Evolutionary conservation across 1,140 invertebrate species (phyloP).

Genomic region (Xylocopa sonorina): DNA sequence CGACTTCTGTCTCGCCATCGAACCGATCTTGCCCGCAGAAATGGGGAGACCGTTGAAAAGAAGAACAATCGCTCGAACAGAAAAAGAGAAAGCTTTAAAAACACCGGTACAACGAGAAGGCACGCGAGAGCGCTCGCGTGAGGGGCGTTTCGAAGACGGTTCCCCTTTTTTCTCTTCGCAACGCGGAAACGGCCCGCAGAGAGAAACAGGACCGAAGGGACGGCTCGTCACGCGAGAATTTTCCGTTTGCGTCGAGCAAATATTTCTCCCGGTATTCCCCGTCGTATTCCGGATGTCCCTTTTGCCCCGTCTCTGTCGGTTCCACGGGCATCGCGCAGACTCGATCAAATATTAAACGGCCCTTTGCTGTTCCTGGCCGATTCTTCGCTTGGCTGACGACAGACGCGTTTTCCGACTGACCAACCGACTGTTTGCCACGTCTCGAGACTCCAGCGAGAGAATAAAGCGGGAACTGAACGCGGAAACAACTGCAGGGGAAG

Average conservation of each 20-base stretch:
- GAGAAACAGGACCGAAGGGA: background rate
- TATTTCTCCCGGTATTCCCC: slow-evolving; percentile 67
- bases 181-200: slow-evolving; percentile 53
- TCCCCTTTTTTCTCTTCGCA: slow-evolving; percentile 36
- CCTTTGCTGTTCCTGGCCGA: background rate
- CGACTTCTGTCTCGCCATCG: background rate
- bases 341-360: slow-evolving; percentile 61
- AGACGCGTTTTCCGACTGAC: slow-evolving; percentile 17
- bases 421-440: slow-evolving; percentile 10
- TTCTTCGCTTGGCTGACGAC: slow-evolving; percentile 35
- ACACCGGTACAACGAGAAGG: no score
- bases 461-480: background rate
- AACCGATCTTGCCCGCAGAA: background rate
- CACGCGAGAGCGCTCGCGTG: background rate
- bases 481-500: background rate
- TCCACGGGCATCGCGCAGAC: slow-evolving; percentile 11
- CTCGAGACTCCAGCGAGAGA: slow-evolving; percentile 19
- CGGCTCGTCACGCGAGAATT: slow-evolving; percentile 56
- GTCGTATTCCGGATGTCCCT: slow-evolving; percentile 35
- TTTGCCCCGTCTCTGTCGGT: slow-evolving; percentile 36
- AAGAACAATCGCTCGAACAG: background rate
- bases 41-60: slow-evolving; percentile 4
- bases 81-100: background rate
- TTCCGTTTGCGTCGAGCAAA: slow-evolving; percentile 71
- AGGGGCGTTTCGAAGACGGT: background rate